Conservation (phyloP, 2,797 vertebrate species). For the Sebastes melanostomus region DNA sequence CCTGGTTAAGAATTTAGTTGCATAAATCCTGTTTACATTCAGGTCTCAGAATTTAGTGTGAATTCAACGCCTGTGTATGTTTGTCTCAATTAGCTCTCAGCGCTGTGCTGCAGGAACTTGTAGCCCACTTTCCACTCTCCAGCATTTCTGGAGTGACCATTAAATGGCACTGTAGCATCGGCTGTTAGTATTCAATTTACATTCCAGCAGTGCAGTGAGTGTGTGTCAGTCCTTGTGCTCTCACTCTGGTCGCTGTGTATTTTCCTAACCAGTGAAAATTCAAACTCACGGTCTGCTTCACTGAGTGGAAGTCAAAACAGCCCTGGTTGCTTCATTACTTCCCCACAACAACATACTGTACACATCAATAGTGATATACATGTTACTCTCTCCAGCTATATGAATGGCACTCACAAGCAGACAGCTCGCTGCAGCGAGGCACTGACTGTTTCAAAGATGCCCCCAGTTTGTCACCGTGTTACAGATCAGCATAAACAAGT, state of each 20-base stretch:
- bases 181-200: conserved; percentile 26
- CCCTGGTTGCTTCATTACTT: conserved; percentile 16
- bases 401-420: conserved; percentile 7
- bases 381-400: background rate
- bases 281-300: background rate
- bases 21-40: background rate
- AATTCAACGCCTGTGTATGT: background rate
- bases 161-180: background rate
- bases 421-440: conserved; percentile 2
- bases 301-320: conserved; percentile 28
- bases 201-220: conserved; percentile 20
- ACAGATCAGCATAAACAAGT: conserved; percentile 48
- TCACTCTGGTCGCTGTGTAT: conserved; percentile 9
- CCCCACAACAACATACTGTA: conserved; percentile 12
- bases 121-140: conserved; percentile 6
- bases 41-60: background rate
- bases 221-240: conserved; percentile 19
- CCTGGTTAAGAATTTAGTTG: background rate
- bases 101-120: background rate
- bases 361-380: background rate
- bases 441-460: conserved; percentile 30
- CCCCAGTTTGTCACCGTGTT: conserved; percentile 20
- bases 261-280: conserved; percentile 23
- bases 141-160: conserved; percentile 13
- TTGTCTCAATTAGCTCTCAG: conserved; percentile 1